Conservation (phyloP, 1,140 invertebrate genomes). For the Trissolcus basalis region DNA sequence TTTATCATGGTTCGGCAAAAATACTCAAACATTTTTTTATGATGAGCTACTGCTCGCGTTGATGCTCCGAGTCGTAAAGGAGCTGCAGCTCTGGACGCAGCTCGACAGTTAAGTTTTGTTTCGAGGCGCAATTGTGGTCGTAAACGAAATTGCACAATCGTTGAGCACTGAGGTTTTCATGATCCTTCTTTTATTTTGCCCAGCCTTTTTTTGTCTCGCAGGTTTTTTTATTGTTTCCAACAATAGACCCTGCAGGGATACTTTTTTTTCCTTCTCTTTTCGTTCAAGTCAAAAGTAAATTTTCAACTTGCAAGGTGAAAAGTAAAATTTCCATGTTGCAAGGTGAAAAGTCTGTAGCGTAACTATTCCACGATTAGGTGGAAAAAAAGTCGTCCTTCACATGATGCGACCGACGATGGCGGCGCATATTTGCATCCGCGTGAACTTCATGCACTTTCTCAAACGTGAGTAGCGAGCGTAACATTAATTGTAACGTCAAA, state of each 20-base stretch:
- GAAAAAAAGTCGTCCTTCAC: too few relatives aligned
- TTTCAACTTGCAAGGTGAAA: too few relatives aligned
- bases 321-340: too few relatives aligned
- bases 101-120: neutral
- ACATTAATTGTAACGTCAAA: slow-evolving; percentile 48
- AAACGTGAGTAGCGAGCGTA: slow-evolving; percentile 41
- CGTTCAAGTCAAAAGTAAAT: too few relatives aligned
- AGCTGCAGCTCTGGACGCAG: neutral
- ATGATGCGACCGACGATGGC: too few relatives aligned
- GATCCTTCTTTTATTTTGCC: slow-evolving; percentile 36
- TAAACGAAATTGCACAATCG: slow-evolving; percentile 17
- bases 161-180: slow-evolving; percentile 26
- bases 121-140: slow-evolving; percentile 1
- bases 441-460: slow-evolving; percentile 50
- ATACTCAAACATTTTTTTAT: too few relatives aligned
- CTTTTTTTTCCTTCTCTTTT: too few relatives aligned
- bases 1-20: too few relatives aligned
- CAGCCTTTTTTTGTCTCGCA: slow-evolving; percentile 28
- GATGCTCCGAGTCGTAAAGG: neutral
- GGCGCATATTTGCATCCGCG: slow-evolving; percentile 3
- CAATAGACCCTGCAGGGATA: too few relatives aligned
- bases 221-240: slow-evolving; percentile 26
- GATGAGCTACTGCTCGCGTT: too few relatives aligned
- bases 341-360: too few relatives aligned
- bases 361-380: too few relatives aligned